Percentiles rank a stretch among this genome's conserved stretches.
phyloP scores from a whole-genome alignment of 2,797 vertebrate species.

The Austrolebias charrua region DNA sequence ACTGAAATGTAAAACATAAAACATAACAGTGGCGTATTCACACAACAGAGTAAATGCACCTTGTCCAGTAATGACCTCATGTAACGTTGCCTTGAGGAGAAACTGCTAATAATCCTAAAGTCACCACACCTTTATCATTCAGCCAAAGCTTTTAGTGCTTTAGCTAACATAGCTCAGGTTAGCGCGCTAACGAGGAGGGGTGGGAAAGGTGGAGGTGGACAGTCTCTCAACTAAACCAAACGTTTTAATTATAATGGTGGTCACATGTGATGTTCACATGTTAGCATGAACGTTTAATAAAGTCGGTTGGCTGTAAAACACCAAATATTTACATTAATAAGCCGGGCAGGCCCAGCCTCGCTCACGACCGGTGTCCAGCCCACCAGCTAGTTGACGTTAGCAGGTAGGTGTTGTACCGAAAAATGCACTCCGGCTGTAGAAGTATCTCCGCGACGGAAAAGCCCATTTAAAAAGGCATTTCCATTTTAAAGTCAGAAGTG shows the following conservation, averaged over 20 bases:
- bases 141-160: constrained; percentile 19
- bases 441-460: neutral
- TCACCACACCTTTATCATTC: constrained; percentile 10
- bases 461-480: neutral
- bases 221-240: neutral
- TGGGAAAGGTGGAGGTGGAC: constrained; percentile 37
- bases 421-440: neutral
- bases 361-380: constrained; percentile 60
- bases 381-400: constrained; percentile 51
- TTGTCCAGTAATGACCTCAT: neutral
- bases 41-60: neutral
- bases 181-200: constrained; percentile 67
- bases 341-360: constrained; percentile 56
- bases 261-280: neutral
- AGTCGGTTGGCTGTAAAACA: neutral
- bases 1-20: too few species aligned
- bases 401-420: constrained; percentile 4
- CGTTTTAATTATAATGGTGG: neutral
- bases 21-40: too few species aligned
- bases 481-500: too few species aligned
- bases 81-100: neutral
- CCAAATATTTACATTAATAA: neutral
- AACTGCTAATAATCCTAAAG: neutral
- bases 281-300: neutral
- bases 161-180: constrained; percentile 41